phyloP scores from a whole-genome alignment of 2,797 vertebrate genomes.

The Perdix hodgsoniae region DNA sequence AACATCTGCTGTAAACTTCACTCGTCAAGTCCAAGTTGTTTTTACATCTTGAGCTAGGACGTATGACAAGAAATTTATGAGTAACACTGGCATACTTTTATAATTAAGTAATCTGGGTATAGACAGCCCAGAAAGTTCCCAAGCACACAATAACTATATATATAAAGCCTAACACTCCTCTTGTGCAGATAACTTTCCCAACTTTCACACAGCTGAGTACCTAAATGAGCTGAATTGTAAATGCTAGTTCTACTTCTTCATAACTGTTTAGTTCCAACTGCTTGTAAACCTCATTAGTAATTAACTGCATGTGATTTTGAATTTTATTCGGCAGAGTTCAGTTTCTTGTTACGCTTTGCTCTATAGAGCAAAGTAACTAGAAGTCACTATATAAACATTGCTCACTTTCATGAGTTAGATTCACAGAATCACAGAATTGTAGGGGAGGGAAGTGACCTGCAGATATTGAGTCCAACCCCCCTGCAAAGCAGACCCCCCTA shows the following conservation, averaged over 20 bases:
- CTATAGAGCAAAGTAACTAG: background rate
- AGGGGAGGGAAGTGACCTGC: too few species aligned
- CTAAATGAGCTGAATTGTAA: background rate
- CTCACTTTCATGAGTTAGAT: background rate
- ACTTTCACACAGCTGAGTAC: background rate
- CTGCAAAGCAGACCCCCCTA: too few species aligned
- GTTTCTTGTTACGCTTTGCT: background rate
- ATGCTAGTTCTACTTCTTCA: background rate
- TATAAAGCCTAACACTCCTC: background rate
- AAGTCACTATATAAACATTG: background rate
- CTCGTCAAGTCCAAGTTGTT: background rate
- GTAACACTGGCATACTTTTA: background rate
- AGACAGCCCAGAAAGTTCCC: background rate
- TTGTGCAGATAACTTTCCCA: background rate
- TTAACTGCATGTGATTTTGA: background rate
- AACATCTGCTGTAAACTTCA: constrained; percentile 2
- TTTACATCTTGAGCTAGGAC: background rate
- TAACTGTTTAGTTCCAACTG: background rate
- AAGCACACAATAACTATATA: background rate
- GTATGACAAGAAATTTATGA: constrained; percentile 1
- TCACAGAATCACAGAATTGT: background rate
- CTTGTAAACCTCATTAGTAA: background rate
- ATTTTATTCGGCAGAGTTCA: background rate
- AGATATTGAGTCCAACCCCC: too few species aligned
- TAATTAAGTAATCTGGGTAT: background rate